Conservation (phyloP, 2,797 vertebrate species). For the Falco rusticolus region DNA sequence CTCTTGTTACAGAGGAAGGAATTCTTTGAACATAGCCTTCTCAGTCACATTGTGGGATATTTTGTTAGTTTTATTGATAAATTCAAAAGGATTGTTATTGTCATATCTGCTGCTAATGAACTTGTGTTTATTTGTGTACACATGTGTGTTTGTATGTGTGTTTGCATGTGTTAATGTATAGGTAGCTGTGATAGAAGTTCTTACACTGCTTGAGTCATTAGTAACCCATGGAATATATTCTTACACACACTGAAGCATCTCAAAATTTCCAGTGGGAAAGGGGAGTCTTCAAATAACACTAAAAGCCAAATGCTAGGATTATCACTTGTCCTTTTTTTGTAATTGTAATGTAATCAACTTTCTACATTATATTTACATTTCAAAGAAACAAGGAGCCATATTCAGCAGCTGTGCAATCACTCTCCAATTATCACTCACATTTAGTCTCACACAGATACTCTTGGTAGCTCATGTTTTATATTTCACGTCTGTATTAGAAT, state of each 20-base stretch:
- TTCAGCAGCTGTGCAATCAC: constrained; percentile 57
- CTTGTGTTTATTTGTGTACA: neutral
- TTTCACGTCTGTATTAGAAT: constrained; percentile 13
- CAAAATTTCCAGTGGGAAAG: constrained; percentile 30
- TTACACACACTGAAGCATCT: neutral
- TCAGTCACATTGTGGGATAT: neutral
- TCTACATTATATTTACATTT: constrained; percentile 57
- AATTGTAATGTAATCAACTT: constrained; percentile 64
- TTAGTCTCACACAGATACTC: constrained; percentile 10
- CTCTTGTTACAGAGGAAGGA: neutral
- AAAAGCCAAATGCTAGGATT: constrained; percentile 30
- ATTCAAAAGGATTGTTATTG: neutral
- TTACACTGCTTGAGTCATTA: neutral
- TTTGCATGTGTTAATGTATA: neutral
- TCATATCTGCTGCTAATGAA: neutral
- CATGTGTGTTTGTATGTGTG: neutral
- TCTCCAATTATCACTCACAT: constrained; percentile 29
- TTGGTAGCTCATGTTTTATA: neutral
- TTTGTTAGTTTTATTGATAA: neutral
- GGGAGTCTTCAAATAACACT: neutral
- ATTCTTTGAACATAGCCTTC: neutral
- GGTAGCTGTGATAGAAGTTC: neutral
- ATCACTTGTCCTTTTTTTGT: constrained; percentile 46
- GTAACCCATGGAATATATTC: neutral
- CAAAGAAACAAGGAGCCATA: constrained; percentile 46